phyloP scores from a whole-genome alignment of 2,888 invertebrate genomes.

The Synergus laeviventris region DNA sequence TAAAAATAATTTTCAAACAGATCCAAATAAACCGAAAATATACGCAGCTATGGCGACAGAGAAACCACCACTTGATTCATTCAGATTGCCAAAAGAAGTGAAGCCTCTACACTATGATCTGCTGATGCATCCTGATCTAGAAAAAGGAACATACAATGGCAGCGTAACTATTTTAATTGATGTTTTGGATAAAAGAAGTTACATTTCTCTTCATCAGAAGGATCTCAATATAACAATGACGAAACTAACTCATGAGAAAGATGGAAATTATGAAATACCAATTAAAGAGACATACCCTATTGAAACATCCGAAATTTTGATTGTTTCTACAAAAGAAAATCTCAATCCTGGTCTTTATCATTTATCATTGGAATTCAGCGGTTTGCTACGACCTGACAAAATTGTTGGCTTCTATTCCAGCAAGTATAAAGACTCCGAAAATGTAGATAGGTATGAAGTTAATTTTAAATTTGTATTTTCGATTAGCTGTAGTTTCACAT shows the following conservation, averaged over 20 bases:
- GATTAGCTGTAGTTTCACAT: background rate
- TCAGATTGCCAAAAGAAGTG: slow-evolving; percentile 80
- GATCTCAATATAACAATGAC: slow-evolving; percentile 76
- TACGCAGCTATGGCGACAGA: slow-evolving; percentile 6
- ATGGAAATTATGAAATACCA: slow-evolving; percentile 57
- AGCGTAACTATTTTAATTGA: slow-evolving; percentile 78
- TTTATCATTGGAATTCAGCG: slow-evolving; percentile 78
- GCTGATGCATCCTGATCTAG: slow-evolving; percentile 81
- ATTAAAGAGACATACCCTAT: slow-evolving; percentile 59
- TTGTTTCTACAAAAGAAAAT: slow-evolving; percentile 62
- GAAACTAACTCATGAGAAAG: slow-evolving; percentile 67
- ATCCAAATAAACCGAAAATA: background rate
- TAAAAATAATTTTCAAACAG: background rate
- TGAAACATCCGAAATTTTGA: slow-evolving; percentile 66
- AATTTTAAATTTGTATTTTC: background rate
- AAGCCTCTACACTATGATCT: slow-evolving; percentile 82
- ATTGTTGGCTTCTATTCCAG: slow-evolving; percentile 82
- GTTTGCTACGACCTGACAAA: slow-evolving; percentile 77
- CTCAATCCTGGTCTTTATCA: slow-evolving; percentile 72
- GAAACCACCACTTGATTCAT: slow-evolving; percentile 61
- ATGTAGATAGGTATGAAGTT: slow-evolving; percentile 67
- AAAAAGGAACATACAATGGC: slow-evolving; percentile 80
- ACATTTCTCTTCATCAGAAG: slow-evolving; percentile 78
- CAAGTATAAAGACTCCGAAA: slow-evolving; percentile 75
- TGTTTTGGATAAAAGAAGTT: slow-evolving; percentile 74